Percentiles rank a stretch among this genome's conserved stretches.
Evolutionary conservation across 2,113 vertebrate genomes (phyloP).

Genomic region (Corythaixoides concolor): DNA sequence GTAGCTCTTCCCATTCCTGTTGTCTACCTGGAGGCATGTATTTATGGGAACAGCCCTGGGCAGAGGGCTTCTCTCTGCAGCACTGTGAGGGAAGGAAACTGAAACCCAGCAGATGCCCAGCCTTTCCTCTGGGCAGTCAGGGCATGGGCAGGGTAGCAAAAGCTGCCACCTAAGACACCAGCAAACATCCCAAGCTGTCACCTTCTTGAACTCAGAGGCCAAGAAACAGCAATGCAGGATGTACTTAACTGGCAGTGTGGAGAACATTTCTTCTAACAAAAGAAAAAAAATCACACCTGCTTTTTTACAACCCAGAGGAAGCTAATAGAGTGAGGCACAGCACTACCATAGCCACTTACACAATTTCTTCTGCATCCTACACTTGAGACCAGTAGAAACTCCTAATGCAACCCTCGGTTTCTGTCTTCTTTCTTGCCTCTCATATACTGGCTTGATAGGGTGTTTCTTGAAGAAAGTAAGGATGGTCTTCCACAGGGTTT

Average conservation of each 20-base stretch:
- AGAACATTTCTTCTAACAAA: background rate
- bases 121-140: background rate
- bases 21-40: background rate
- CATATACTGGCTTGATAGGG: background rate
- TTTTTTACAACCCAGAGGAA: background rate
- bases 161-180: background rate
- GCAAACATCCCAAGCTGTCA: accelerated
- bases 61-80: background rate
- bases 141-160: background rate
- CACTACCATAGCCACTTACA: background rate
- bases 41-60: background rate
- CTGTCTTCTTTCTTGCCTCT: background rate
- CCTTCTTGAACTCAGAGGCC: background rate
- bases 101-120: background rate
- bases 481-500: background rate
- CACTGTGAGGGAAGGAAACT: background rate
- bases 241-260: background rate
- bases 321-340: background rate
- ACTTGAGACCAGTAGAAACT: accelerated
- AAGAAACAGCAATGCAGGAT: background rate
- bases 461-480: background rate
- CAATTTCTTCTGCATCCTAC: background rate
- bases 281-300: background rate
- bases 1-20: background rate
- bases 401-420: background rate